These are phyloP conservation scores for Leistus spinibarbis DNA, from an alignment of 2,888 invertebrate genomes.

Conservation along the genomic window DNA sequence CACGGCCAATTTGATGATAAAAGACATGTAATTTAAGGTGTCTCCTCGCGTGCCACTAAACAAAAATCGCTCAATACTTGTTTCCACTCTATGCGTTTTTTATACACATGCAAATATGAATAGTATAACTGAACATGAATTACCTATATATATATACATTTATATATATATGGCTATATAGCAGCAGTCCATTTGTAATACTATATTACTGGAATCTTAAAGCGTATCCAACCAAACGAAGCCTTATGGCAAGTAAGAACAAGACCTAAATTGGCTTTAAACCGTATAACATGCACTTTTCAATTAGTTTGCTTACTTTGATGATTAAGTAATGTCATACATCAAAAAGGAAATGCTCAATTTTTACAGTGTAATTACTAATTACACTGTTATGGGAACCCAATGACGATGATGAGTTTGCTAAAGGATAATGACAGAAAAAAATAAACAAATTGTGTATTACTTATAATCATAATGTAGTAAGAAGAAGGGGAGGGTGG, in stretches of 20 bases:
- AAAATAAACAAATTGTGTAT: too few species aligned
- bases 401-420: neutral
- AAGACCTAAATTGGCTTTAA: neutral
- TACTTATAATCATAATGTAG: too few species aligned
- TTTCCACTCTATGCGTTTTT: slow-evolving; percentile 22
- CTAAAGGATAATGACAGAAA: neutral
- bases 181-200: slow-evolving; percentile 32
- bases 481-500: neutral
- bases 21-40: slow-evolving; percentile 36
- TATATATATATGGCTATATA: neutral
- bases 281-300: slow-evolving; percentile 42
- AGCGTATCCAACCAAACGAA: neutral
- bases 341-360: slow-evolving; percentile 49
- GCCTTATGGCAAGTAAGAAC: neutral
- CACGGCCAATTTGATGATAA: slow-evolving; percentile 27
- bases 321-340: slow-evolving; percentile 48
- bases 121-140: slow-evolving; percentile 27
- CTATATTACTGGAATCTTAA: slow-evolving; percentile 24
- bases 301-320: slow-evolving; percentile 45
- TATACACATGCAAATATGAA: neutral
- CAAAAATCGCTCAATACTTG: slow-evolving; percentile 22
- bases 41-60: slow-evolving; percentile 24
- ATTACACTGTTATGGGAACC: slow-evolving; percentile 31
- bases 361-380: slow-evolving; percentile 47
- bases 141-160: neutral